phyloP scores from a whole-genome alignment of 2,113 vertebrate genomes.

The Butorides virescens region DNA sequence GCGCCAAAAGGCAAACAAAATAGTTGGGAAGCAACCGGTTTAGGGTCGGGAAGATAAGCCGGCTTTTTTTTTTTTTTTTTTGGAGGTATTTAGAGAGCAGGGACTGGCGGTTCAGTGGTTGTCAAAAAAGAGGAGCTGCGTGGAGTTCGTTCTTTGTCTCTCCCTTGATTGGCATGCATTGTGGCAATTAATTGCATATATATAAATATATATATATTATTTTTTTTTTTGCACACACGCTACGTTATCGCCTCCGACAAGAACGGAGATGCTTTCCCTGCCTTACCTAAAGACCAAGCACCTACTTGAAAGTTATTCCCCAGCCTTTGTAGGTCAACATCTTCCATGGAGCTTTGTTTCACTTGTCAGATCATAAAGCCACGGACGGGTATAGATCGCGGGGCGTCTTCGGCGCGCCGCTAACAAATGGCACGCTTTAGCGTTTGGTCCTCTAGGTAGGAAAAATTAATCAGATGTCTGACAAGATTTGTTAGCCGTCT shows the following conservation, averaged over 20 bases:
- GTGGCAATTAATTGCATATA: not conserved
- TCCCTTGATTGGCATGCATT: constrained; percentile 38
- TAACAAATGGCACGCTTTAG: constrained; percentile 19
- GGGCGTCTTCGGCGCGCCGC: not conserved
- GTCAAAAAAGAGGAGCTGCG: constrained; percentile 9
- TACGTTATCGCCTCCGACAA: not conserved
- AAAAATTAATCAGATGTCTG: constrained; percentile 50
- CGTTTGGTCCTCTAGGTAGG: constrained; percentile 61
- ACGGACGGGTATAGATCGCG: constrained; percentile 14
- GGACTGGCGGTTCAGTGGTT: not conserved
- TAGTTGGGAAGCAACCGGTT: not conserved
- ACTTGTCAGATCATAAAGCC: not conserved
- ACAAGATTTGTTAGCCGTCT: constrained; percentile 46
- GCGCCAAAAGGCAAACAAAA: not conserved
- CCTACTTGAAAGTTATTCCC: not conserved
- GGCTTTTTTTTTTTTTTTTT: constrained; percentile 11
- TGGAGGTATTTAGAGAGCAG: not conserved
- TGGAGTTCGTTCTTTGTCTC: constrained; percentile 55
- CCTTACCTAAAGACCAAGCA: not conserved
- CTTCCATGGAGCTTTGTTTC: constrained; percentile 35
- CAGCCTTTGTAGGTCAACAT: constrained; percentile 34
- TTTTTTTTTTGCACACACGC: not conserved
- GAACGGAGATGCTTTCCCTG: not conserved
- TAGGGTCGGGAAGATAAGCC: not conserved
- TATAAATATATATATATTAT: not conserved